These are phyloP conservation scores for Mastacembelus armatus DNA, from an alignment of 2,797 vertebrate species.

Conservation along the genomic window DNA sequence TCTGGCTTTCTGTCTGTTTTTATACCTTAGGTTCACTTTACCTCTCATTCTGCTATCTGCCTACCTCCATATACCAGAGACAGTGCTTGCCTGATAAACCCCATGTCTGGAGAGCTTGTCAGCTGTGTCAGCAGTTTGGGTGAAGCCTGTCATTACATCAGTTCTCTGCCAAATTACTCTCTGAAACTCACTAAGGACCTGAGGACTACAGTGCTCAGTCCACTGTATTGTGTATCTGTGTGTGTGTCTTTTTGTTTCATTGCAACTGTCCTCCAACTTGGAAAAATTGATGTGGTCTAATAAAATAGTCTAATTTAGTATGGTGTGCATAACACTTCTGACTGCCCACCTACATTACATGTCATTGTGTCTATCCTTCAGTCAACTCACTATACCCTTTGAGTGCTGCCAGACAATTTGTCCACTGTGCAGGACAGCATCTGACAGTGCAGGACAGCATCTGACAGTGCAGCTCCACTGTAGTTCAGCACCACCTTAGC, in stretches of 20 bases:
- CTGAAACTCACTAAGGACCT: constrained; percentile 49
- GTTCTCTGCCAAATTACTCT: constrained; percentile 61
- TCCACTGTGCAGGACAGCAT: constrained; percentile 2
- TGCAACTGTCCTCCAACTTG: constrained; percentile 16
- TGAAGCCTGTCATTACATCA: constrained; percentile 65
- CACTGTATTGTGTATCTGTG: constrained; percentile 33
- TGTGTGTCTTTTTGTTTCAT: constrained; percentile 30
- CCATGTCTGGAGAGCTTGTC: constrained; percentile 63
- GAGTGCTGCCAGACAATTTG: not conserved
- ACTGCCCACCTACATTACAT: not conserved
- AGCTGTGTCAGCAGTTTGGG: constrained; percentile 59
- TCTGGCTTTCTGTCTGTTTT: constrained; percentile 17
- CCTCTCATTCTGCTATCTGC: constrained; percentile 14
- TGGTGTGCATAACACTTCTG: constrained; percentile 10
- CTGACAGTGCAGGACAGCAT: no score
- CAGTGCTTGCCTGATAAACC: constrained; percentile 41
- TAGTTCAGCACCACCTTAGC: not conserved
- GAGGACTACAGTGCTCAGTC: constrained; percentile 32
- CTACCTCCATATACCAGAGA: constrained; percentile 19
- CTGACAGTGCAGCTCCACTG: not conserved
- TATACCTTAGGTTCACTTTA: constrained; percentile 17
- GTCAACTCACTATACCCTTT: constrained; percentile 1
- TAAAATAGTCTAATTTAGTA: constrained; percentile 17
- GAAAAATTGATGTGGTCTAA: constrained; percentile 7
- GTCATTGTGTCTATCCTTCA: constrained; percentile 24